Base-by-base conservation (phyloP, 2,797 vertebrate species). In the Hippoglossus hippoglossus region DNA sequence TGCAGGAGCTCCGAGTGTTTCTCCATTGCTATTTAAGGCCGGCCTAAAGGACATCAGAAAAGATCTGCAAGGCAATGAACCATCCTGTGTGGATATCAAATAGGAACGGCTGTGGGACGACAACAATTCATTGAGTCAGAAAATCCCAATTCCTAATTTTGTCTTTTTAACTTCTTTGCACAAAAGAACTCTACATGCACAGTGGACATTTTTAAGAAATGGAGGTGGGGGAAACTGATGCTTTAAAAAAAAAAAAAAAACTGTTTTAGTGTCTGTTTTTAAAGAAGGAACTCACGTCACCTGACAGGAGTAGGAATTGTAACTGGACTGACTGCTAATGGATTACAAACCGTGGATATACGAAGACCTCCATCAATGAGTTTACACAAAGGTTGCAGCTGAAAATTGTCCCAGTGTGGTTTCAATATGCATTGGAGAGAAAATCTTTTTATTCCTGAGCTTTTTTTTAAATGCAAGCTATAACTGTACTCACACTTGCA, bases 251-350 rank as follows among this genome's bases (percentile, higher is more conserved):
- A 19, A 75, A n/a, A 22, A 78, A 31, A 71, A 39, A n/a, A 39
- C 36, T 41, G 6, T 92, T 91, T 90, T 89, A 89, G 81, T 85
- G 60, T 91, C 73, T 75, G 80, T 86, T 92, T 93, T 91, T 90
- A 87, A 87, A 71, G 70, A 70, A 81, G 63, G 46, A 76, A 69
- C 71, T 91, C 91, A 91, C 88, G 60, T 91, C 80, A 91, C 83
- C 46, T 22, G 85, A 91, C 87, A 72, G 58, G 77, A 85, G 75
- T 81, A 86, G 89, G 84, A 90, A 87, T 83, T 84, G 75, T 52
- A 56, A 28, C 61, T 31, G 63, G 82, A 84, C 75, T 84, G 82
- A 80, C 70, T 79, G 71, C 24, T 21, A 25, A 72, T 70, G 71
- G 74, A 88, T 83, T 73, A 39, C 69, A 78, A 79, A 4, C 65